Evolutionary conservation across 2,113 vertebrate species (phyloP).

Genomic region (Pardalotus punctatus): DNA sequence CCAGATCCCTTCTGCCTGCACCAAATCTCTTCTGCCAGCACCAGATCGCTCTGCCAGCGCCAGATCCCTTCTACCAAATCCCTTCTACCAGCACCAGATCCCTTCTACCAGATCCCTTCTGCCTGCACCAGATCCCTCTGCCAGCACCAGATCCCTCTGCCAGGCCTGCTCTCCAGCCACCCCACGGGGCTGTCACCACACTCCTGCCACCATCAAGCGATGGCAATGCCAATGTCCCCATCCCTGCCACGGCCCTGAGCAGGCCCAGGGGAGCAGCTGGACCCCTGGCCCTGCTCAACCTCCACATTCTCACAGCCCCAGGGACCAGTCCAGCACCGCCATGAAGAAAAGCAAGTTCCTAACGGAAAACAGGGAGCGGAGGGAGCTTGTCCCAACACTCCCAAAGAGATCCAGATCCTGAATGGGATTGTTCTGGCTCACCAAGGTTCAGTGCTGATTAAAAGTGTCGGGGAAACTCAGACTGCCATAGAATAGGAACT

Average conservation of each 20-base stretch:
- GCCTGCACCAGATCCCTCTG: not conserved
- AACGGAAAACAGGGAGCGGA: accelerated
- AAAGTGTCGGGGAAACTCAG: not conserved
- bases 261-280: not conserved
- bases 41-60: too few relatives aligned
- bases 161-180: not conserved
- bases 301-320: not conserved
- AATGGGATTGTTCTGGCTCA: accelerated
- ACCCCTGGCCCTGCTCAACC: accelerated
- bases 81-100: too few relatives aligned
- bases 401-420: not conserved
- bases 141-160: not conserved
- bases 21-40: not conserved
- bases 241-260: not conserved
- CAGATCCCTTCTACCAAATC: too few relatives aligned
- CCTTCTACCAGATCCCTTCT: too few relatives aligned
- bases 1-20: too few relatives aligned
- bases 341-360: not conserved
- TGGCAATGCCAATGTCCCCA: not conserved
- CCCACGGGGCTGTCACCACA: not conserved
- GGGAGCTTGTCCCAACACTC: not conserved
- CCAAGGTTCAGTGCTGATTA: accelerated
- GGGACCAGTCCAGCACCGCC: not conserved
- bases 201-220: not conserved
- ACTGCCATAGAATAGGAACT: accelerated